Evolutionary conservation across 30 jellyfish, hydroid and myxozoan species (phyloP).

Genomic region (Chrysaora quinquecirrha): DNA sequence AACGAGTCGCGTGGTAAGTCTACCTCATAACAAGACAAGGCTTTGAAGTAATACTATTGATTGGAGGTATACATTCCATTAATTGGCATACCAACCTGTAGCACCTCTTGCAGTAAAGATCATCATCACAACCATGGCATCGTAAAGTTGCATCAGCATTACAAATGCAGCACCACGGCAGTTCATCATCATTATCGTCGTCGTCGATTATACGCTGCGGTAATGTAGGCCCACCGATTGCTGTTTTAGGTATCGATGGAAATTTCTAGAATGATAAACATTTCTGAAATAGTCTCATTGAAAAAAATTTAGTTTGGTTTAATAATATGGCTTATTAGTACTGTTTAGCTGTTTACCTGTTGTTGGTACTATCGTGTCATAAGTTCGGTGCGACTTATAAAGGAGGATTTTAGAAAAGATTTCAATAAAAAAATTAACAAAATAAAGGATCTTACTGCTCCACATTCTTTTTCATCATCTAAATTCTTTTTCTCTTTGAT

Average conservation of each 20-base stretch:
- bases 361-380: too few species aligned
- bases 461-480: background rate
- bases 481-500: background rate
- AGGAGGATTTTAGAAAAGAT: background rate
- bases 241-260: slow-evolving; percentile 27
- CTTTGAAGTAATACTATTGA: too few species aligned
- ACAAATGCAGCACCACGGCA: slow-evolving; percentile 99
- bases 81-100: slow-evolving; percentile 57
- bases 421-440: background rate
- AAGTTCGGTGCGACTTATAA: too few species aligned
- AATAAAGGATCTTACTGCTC: background rate
- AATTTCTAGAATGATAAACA: slow-evolving; percentile 17
- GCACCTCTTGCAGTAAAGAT: slow-evolving; percentile 87
- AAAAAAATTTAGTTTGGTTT: too few species aligned
- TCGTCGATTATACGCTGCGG: slow-evolving; percentile 7
- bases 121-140: slow-evolving; percentile 98
- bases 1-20: too few species aligned
- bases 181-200: slow-evolving; percentile 73
- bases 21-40: too few species aligned
- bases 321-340: too few species aligned
- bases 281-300: too few species aligned
- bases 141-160: slow-evolving; percentile 88
- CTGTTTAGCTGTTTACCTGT: too few species aligned
- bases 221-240: slow-evolving; percentile 1
- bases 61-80: too few species aligned